Percentiles rank a stretch among this genome's conserved stretches.
Evolutionary conservation across 2,113 vertebrate species (phyloP).

Genomic region (Notothenia coriiceps): DNA sequence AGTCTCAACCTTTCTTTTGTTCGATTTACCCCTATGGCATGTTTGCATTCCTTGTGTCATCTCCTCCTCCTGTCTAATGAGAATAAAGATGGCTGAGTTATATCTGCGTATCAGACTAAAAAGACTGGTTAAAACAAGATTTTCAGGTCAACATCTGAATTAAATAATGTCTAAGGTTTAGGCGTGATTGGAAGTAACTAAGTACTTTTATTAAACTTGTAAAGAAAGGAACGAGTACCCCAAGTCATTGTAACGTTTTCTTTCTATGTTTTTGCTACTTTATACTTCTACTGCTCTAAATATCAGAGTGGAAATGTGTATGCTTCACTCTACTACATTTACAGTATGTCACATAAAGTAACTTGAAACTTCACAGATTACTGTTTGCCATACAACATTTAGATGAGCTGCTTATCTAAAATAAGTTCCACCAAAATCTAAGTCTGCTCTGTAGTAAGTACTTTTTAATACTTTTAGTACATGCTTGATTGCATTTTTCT

Average conservation of each 20-base stretch:
- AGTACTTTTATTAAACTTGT: neutral
- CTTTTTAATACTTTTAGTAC: neutral
- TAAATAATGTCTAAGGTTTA: neutral
- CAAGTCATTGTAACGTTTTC: neutral
- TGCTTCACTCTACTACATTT: neutral
- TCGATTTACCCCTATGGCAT: neutral
- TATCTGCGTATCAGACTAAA: neutral
- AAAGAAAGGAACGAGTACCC: neutral
- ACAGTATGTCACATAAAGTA: neutral
- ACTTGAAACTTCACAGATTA: neutral
- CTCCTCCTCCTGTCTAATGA: neutral
- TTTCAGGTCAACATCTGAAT: neutral
- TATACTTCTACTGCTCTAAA: neutral
- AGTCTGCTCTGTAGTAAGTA: neutral
- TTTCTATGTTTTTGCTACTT: neutral
- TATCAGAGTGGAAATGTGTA: neutral
- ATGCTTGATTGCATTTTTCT: neutral
- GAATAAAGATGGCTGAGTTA: neutral
- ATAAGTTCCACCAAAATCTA: neutral
- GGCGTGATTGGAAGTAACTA: neutral
- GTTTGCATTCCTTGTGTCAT: conserved; percentile 15
- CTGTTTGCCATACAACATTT: neutral
- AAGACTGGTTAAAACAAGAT: too few relatives aligned
- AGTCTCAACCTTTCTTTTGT: conserved; percentile 20
- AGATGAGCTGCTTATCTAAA: neutral